Conservation (phyloP, 2,888 invertebrate species). For the Cyclophora punctaria region DNA sequence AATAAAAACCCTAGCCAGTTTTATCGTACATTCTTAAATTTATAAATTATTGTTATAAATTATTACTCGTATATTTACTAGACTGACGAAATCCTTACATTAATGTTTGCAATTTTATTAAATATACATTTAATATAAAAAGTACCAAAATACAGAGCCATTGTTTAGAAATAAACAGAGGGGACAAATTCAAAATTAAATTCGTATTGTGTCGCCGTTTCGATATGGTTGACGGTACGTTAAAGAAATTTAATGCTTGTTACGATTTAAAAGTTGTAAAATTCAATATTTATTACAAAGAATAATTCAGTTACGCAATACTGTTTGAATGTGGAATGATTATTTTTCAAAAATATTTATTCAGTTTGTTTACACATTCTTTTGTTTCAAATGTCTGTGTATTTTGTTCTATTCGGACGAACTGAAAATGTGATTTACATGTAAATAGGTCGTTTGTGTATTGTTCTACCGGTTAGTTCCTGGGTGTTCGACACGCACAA, state of each 20-base stretch:
- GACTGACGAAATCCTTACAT: no score
- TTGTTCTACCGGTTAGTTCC: no score
- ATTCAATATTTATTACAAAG: constrained; percentile 42
- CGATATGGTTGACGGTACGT: constrained; percentile 34
- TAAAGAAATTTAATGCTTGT: constrained; percentile 32
- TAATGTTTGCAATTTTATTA: no score
- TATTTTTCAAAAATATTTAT: background rate
- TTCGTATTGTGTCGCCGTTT: constrained; percentile 37
- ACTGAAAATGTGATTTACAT: no score
- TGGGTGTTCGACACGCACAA: background rate
- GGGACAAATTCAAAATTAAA: constrained; percentile 37
- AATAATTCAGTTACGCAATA: constrained; percentile 6
- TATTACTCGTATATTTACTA: no score
- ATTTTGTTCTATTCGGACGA: no score
- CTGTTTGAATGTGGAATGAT: no score
- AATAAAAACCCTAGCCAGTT: no score
- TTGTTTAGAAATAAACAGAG: constrained; percentile 14
- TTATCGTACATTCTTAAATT: no score
- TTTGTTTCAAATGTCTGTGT: background rate
- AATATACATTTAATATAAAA: no score
- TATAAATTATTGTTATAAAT: no score
- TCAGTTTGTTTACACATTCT: constrained; percentile 1
- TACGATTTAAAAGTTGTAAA: constrained; percentile 36
- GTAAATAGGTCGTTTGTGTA: no score
- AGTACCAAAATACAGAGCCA: constrained; percentile 9